Percentiles rank a stretch among this genome's conserved stretches.
Evolutionary conservation across 2,888 invertebrate genomes (phyloP).

Genomic region (Diachrysia chrysitis): DNA sequence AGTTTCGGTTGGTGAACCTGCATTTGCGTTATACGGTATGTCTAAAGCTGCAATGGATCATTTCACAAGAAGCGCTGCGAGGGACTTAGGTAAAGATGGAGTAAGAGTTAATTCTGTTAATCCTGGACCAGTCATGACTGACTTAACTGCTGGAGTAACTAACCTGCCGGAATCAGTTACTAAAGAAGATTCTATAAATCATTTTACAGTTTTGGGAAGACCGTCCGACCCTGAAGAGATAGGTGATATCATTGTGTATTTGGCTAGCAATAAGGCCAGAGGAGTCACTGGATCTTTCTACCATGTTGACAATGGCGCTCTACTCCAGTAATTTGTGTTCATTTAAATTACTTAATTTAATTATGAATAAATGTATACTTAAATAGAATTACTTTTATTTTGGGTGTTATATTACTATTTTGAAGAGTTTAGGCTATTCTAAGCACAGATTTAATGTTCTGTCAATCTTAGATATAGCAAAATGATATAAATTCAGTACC

Average conservation of each 20-base stretch:
- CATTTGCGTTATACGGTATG: background rate
- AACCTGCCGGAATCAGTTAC: slow-evolving; percentile 7
- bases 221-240: slow-evolving; percentile 62
- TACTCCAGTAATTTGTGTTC: slow-evolving; percentile 17
- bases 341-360: background rate
- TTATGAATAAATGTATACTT: background rate
- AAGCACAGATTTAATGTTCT: too few relatives aligned
- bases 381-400: too few relatives aligned
- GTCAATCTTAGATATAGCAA: too few relatives aligned
- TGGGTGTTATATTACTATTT: too few relatives aligned
- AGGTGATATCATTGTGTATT: slow-evolving; percentile 60
- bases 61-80: slow-evolving; percentile 64
- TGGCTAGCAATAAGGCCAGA: slow-evolving; percentile 64
- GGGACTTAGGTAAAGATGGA: slow-evolving; percentile 92
- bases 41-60: slow-evolving; percentile 67
- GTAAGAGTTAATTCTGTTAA: slow-evolving; percentile 90
- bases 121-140: slow-evolving; percentile 77
- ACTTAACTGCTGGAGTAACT: slow-evolving; percentile 76
- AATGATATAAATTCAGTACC: too few relatives aligned
- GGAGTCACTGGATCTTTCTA: slow-evolving; percentile 61
- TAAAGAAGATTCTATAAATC: slow-evolving; percentile 11
- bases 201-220: slow-evolving; percentile 56
- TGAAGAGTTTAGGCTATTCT: too few relatives aligned
- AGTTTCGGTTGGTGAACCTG: background rate
- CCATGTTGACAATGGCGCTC: slow-evolving; percentile 54